Evolutionary conservation across 1,140 invertebrate species (phyloP).

Genomic region (Drosophila melanica): DNA sequence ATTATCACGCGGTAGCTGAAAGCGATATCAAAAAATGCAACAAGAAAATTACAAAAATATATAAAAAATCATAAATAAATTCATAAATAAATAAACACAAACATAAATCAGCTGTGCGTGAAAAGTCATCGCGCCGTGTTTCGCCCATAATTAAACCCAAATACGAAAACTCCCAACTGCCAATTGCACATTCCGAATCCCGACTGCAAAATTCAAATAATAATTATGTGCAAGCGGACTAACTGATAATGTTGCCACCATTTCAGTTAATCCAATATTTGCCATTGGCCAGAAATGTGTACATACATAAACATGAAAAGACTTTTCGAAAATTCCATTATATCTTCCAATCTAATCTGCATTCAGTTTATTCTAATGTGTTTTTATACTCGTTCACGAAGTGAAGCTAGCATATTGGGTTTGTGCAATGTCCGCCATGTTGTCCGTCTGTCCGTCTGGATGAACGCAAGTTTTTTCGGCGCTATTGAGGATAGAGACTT

Average conservation of each 20-base stretch:
- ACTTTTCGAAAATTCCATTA: background rate
- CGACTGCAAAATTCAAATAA: conserved; percentile 12
- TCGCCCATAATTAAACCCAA: conserved; percentile 19
- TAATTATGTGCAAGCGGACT: conserved; percentile 1
- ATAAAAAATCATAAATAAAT: background rate
- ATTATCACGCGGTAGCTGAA: conserved; percentile 60
- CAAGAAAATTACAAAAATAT: conserved; percentile 12
- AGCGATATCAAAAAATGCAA: conserved; percentile 6
- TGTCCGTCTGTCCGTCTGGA: no score
- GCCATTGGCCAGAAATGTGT: background rate
- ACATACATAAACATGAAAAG: no score
- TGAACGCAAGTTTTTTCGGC: no score
- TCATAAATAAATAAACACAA: conserved; percentile 51
- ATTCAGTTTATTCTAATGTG: background rate
- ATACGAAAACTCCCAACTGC: conserved; percentile 4
- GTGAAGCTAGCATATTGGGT: no score
- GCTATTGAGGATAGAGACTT: no score
- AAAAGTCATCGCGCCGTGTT: conserved; percentile 9
- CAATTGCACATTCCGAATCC: background rate
- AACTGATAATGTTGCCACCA: background rate
- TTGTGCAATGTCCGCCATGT: no score
- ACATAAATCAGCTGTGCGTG: conserved; percentile 57
- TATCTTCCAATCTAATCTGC: background rate
- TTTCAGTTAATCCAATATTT: background rate
- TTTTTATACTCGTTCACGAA: no score